A percentile compares a stretch with the other conserved stretches of the same genome.
Conservation (phyloP, 2,113 vertebrate genomes). For the Guaruba guarouba region DNA sequence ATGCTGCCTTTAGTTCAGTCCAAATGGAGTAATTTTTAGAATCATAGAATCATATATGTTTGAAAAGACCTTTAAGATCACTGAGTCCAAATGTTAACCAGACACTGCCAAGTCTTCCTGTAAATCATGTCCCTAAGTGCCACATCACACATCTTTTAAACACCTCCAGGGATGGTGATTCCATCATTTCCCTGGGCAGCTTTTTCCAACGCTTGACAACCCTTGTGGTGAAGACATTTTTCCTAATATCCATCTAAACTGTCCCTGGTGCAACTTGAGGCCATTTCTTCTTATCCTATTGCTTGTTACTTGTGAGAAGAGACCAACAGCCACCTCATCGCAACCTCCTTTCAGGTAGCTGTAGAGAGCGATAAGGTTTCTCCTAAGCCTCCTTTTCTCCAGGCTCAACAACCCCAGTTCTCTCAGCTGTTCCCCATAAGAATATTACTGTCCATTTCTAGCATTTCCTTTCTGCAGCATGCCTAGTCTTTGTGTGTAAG, state of each 20-base stretch:
- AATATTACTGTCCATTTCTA: background rate
- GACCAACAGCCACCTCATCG: no score
- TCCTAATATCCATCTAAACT: background rate
- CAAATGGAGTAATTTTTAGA: background rate
- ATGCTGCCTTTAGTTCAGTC: background rate
- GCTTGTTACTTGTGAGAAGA: background rate
- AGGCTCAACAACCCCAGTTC: background rate
- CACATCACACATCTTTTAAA: background rate
- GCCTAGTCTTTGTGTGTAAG: background rate
- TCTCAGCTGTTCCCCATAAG: background rate
- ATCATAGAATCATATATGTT: background rate
- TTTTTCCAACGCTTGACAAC: background rate
- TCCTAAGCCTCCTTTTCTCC: background rate
- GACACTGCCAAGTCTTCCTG: background rate
- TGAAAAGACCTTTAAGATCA: background rate
- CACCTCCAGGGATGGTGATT: background rate
- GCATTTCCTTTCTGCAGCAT: background rate
- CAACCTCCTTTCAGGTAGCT: background rate
- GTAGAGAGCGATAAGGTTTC: background rate
- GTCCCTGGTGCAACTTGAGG: rapidly evolving
- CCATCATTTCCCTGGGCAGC: background rate
- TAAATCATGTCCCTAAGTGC: background rate
- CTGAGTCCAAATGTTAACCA: background rate
- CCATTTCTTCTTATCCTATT: background rate
- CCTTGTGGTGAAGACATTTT: background rate